Evolutionary conservation across 2,888 invertebrate genomes (phyloP).

Genomic region (Dryobotodes eremita): DNA sequence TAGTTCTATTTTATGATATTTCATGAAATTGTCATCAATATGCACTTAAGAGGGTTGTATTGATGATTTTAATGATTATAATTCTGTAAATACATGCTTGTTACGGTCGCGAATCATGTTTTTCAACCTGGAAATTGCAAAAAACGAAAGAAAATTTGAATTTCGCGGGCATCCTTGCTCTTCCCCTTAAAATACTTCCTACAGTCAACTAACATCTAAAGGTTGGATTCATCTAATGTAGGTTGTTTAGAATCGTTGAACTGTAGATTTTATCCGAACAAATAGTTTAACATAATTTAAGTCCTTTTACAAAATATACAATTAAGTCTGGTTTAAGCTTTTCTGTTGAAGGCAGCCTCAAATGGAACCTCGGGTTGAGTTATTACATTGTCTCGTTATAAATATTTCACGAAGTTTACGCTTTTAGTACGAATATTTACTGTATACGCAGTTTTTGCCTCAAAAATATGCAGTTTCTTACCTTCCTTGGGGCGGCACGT

Average conservation of each 20-base stretch:
- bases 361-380: conserved; percentile 15
- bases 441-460: conserved; percentile 33
- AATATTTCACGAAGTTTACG: neutral
- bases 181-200: neutral
- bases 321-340: conserved; percentile 33
- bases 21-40: too few species aligned
- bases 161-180: too few species aligned
- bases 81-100: too few species aligned
- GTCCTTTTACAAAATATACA: conserved; percentile 44
- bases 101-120: too few species aligned
- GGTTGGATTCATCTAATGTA: conserved; percentile 33
- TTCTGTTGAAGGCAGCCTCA: conserved; percentile 34
- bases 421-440: conserved; percentile 4
- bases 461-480: conserved; percentile 8
- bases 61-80: too few species aligned
- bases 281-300: conserved; percentile 48
- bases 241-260: conserved; percentile 44
- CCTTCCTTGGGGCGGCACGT: neutral
- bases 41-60: too few species aligned
- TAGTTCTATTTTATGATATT: too few species aligned
- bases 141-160: too few species aligned
- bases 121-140: too few species aligned
- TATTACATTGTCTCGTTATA: neutral
- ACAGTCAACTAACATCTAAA: conserved; percentile 12
- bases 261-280: conserved; percentile 53